Evolutionary conservation across 2,113 vertebrate species (phyloP), one percentile per base, ranked within the genome.

Genomic region (Xenotilapia longispinis): DNA sequence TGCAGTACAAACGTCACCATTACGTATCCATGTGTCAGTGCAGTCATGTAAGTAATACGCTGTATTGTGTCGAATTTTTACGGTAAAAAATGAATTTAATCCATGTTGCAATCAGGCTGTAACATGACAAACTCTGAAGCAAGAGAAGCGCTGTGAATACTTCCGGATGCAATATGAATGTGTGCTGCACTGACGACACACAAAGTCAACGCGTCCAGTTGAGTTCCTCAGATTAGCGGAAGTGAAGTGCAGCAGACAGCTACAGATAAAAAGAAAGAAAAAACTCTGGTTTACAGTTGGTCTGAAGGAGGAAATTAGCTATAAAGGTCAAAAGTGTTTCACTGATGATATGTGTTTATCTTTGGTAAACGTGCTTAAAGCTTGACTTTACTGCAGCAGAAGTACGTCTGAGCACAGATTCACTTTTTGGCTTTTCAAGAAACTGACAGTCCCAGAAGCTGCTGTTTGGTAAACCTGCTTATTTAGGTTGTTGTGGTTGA

Each of bases 201-300:
- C 4, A 36, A 0, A 63, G 58, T 36, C 31, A 63, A 0, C 31
- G 9, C 3, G 1, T 63, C 58, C 31, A n/a, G 58, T 36, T 0
- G 31, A 36, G 9, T 0, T 63, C 0, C 58, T 63, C 58, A 3
- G 60, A 65, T 38, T 21, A 21, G 17, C 0, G 0, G 36, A 68
- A 68, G 63, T 14, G 36, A 65, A 65, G 31, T 5, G 60, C 19
- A 65, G 60, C 31, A 38, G 1, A 38, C 17, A 65, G 33, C 60
- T 65, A 38, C 31, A 36, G 31, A n/a, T 65, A 38, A 65, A 38
- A n/a, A 65, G 33, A 65, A 65, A n/a, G 17, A n/a, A 36, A 63
- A 38, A n/a, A n/a, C 2, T 12, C 31, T 63, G 58, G 58, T 63
- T 63, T 36, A 36, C 60, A 65, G 17, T 36, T 65, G 60, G 4